Evolutionary conservation across 2,888 invertebrate species (phyloP).

Genomic region (Argyra leucocephala): DNA sequence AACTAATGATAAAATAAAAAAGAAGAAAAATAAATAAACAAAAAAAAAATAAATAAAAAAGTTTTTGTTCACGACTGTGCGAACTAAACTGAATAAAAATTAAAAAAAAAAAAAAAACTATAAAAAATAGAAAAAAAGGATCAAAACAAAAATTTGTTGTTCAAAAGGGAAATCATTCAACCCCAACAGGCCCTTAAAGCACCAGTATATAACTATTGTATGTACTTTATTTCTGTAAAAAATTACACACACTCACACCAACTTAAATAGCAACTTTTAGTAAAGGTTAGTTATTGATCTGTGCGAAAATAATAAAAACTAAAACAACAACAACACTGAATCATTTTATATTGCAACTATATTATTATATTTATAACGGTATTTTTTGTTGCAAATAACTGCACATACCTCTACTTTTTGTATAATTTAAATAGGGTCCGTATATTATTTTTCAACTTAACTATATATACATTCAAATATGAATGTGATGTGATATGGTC

Average conservation of each 20-base stretch:
- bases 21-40: background rate
- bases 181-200: background rate
- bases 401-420: too few relatives aligned
- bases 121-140: background rate
- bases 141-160: background rate
- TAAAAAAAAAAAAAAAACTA: background rate
- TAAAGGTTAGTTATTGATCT: background rate
- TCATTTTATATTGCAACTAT: too few relatives aligned
- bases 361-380: too few relatives aligned
- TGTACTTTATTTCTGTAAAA: background rate
- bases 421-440: too few relatives aligned
- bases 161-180: slow-evolving; percentile 2
- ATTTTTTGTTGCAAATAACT: too few relatives aligned
- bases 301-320: background rate
- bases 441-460: too few relatives aligned
- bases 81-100: background rate
- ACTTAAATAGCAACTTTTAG: background rate
- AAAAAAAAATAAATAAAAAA: background rate
- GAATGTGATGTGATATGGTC: too few relatives aligned
- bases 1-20: too few relatives aligned
- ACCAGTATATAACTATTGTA: background rate
- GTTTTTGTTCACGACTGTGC: background rate
- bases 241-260: background rate
- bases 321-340: too few relatives aligned
- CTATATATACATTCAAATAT: too few relatives aligned